Percentiles rank a stretch among this genome's conserved stretches.
These are phyloP conservation scores for Macrophya alboannulata DNA, from an alignment of 2,888 invertebrate genomes.

Conservation along the genomic window DNA sequence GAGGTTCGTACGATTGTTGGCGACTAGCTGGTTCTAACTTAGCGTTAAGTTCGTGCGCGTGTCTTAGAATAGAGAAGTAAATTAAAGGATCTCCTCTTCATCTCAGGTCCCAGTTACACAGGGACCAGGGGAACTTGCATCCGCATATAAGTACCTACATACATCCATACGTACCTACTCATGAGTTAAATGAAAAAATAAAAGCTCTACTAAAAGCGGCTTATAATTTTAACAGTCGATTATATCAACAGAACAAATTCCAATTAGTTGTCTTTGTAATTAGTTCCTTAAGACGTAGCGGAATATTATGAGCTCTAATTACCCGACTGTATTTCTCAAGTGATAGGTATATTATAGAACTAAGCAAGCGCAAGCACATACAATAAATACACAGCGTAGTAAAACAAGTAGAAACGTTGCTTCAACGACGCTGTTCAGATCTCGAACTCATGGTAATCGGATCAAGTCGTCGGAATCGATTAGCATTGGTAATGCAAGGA, in stretches of 20 bases:
- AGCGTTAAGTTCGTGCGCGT: constrained; percentile 56
- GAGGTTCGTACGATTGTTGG: constrained; percentile 56
- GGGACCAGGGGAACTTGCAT: background rate
- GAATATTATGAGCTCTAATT: background rate
- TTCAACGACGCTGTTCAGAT: background rate
- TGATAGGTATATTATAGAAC: too few species aligned
- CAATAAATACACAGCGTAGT: background rate
- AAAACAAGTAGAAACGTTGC: constrained; percentile 20
- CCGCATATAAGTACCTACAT: background rate
- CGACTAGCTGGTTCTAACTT: constrained; percentile 50
- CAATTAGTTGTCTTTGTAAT: background rate
- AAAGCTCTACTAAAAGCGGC: background rate
- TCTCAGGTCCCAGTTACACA: background rate
- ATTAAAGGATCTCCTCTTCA: constrained; percentile 46
- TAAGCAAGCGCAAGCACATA: too few species aligned
- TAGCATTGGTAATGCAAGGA: constrained; percentile 34
- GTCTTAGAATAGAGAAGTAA: constrained; percentile 52
- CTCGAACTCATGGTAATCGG: constrained; percentile 36
- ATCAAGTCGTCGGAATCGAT: constrained; percentile 42
- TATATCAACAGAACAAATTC: background rate
- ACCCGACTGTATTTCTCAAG: background rate
- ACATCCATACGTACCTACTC: background rate
- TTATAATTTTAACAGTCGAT: constrained; percentile 11
- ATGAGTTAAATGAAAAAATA: constrained; percentile 1
- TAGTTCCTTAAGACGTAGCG: background rate